Evolutionary conservation across 1,140 invertebrate species (phyloP), one percentile per base, ranked within the genome.

Genomic region (Caerostris extrusa): DNA sequence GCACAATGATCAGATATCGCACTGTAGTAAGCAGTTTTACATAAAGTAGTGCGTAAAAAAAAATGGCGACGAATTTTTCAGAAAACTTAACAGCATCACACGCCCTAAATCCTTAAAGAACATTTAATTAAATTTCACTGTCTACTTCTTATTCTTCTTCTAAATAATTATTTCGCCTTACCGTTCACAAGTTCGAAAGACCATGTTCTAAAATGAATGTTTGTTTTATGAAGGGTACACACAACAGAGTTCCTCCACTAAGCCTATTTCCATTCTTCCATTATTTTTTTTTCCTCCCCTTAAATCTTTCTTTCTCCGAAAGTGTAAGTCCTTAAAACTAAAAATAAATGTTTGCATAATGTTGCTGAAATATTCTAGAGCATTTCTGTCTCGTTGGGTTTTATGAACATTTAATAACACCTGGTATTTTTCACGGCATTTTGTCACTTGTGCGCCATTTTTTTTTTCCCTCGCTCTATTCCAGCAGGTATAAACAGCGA

Each of bases 61-160:
- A 85, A 85, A 58, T 85, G 55, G 57, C 55, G 56, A n/a, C 53
- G 34, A 69, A 89, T 89, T 89, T 89, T 89, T 69, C 53, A 89
- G 55, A 50, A 69, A 19, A 61, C 57, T 19, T 53, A 64, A 57
- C 57, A 61, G 58, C 12, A 60, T 57, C 61, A n/a, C 8, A 64
- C 56, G 53, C 17, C 7, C 56, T 14, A 77, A 91, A 71, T 91
- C 71, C 34, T 50, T 34, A 50, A 34, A 58, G 58, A 82, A 60
- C 71, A 91, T 91, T 91, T 91, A 91, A 91, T 91, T 91, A 91
- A 91, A 91, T 91, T 69, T 91, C 71, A 53, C 58, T 60, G 56
- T 58, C 56, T 90, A 34, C 55, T 56, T 64, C 14, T 83, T 14
- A 50, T n/a, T 34, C n/a, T 83, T 14, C 81, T n/a, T 34, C n/a